phyloP scores from a whole-genome alignment of 2,113 vertebrate genomes.

The Corythornis madagascariensis region DNA sequence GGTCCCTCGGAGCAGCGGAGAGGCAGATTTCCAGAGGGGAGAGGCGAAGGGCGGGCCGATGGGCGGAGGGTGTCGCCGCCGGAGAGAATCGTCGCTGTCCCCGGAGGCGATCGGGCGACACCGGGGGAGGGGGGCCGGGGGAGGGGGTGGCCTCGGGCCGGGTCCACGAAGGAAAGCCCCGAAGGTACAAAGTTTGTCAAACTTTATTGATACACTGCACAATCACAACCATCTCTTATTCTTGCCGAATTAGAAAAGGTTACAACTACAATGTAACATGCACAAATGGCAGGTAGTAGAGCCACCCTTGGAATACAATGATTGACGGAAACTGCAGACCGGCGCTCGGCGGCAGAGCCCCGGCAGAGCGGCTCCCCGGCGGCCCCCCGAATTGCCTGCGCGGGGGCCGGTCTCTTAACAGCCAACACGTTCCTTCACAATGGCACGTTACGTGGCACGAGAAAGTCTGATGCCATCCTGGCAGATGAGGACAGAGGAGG shows the following conservation, averaged over 20 bases:
- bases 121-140: not conserved
- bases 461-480: slow-evolving; percentile 25
- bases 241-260: slow-evolving; percentile 89
- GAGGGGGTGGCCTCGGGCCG: rapidly evolving
- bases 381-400: not conserved
- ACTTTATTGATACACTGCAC: slow-evolving; percentile 90
- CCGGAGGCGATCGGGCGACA: rapidly evolving
- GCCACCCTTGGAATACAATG: slow-evolving; percentile 83
- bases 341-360: slow-evolving; percentile 20
- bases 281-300: slow-evolving; percentile 86
- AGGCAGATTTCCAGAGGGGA: too few species aligned
- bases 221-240: slow-evolving; percentile 88
- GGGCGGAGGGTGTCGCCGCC: rapidly evolving
- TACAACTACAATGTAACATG: slow-evolving; percentile 89
- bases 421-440: slow-evolving; percentile 79
- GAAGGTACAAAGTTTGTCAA: slow-evolving; percentile 84
- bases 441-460: slow-evolving; percentile 79
- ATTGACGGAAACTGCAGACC: slow-evolving; percentile 75
- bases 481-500: not conserved
- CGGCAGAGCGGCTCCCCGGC: not conserved
- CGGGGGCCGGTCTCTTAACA: slow-evolving; percentile 52
- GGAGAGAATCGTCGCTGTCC: rapidly evolving
- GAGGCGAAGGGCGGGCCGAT: not conserved
- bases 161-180: slow-evolving; percentile 68
- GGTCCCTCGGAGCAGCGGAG: too few species aligned